phyloP scores from a whole-genome alignment of 2,797 vertebrate species.

The Sparidentex hasta region DNA sequence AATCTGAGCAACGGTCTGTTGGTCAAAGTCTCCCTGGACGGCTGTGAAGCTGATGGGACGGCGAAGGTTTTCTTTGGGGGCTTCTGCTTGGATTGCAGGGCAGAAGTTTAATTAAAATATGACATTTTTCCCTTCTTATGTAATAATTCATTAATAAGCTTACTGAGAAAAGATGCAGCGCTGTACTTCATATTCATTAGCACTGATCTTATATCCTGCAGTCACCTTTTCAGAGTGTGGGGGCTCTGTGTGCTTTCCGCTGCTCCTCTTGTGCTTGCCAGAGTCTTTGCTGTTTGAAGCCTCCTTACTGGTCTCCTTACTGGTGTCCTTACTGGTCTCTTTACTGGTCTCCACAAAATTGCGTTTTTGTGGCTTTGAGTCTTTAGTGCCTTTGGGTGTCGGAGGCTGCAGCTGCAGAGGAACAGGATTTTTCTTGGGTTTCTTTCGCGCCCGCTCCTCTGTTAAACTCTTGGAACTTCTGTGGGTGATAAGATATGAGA shows the following conservation, averaged over 20 bases:
- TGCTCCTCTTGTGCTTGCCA: slow-evolving; percentile 86
- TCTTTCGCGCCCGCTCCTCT: slow-evolving; percentile 79
- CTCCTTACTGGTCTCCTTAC: slow-evolving; percentile 46
- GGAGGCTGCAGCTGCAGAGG: slow-evolving; percentile 34
- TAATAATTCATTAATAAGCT: neutral
- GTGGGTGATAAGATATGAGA: slow-evolving; percentile 31
- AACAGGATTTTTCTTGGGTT: slow-evolving; percentile 63
- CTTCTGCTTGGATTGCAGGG: slow-evolving; percentile 72
- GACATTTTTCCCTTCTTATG: neutral
- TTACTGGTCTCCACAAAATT: slow-evolving; percentile 10
- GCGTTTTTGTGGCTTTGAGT: slow-evolving; percentile 70
- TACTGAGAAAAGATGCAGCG: neutral
- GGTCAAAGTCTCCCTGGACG: slow-evolving; percentile 80
- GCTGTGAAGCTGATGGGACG: slow-evolving; percentile 84
- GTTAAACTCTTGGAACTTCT: slow-evolving; percentile 71
- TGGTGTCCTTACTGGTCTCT: too few relatives aligned
- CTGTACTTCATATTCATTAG: neutral
- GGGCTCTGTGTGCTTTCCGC: slow-evolving; percentile 75
- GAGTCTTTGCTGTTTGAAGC: slow-evolving; percentile 66
- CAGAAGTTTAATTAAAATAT: slow-evolving; percentile 20
- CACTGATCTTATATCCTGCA: too few relatives aligned
- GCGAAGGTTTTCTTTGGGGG: slow-evolving; percentile 74
- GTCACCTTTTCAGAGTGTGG: slow-evolving; percentile 83
- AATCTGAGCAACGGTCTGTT: slow-evolving; percentile 85
- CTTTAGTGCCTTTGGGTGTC: slow-evolving; percentile 47